phyloP scores from a whole-genome alignment of 2,888 invertebrate species.

The Idaea biselata region DNA sequence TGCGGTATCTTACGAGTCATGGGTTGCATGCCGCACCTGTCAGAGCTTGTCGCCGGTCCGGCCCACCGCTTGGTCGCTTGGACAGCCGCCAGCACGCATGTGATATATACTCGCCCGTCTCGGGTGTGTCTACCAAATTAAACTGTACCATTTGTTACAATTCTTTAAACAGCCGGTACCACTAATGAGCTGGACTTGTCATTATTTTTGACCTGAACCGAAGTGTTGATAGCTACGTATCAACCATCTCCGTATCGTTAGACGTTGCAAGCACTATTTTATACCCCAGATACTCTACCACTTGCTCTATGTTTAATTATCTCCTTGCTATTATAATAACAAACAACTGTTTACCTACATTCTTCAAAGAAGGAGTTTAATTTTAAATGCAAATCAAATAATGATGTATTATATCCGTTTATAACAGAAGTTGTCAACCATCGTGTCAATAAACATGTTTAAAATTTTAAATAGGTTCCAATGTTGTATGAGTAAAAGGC shows the following conservation, averaged over 20 bases:
- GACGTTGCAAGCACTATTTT: neutral
- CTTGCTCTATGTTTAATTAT: too few species aligned
- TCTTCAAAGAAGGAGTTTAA: too few species aligned
- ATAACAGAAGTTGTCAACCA: conserved; percentile 61
- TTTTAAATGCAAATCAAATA: neutral
- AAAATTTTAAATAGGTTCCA: conserved; percentile 71
- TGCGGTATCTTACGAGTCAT: conserved; percentile 63
- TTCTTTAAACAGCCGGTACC: conserved; percentile 66
- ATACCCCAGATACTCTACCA: neutral
- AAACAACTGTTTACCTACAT: neutral
- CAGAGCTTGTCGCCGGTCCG: conserved; percentile 68
- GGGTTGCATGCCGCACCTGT: conserved; percentile 79
- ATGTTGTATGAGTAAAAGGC: conserved; percentile 57
- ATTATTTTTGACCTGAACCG: conserved; percentile 35
- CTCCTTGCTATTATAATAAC: too few species aligned
- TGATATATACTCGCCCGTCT: conserved; percentile 75
- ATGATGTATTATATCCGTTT: conserved; percentile 43
- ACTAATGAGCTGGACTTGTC: conserved; percentile 62
- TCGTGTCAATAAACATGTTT: conserved; percentile 78
- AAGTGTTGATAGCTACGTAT: conserved; percentile 23
- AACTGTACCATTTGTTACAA: conserved; percentile 76
- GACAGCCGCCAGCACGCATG: conserved; percentile 67
- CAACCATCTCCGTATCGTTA: conserved; percentile 2
- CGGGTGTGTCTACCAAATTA: conserved; percentile 78
- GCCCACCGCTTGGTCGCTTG: conserved; percentile 77